These are phyloP conservation scores for Tor tambroides DNA, from an alignment of 2,113 vertebrate genomes.

Conservation along the genomic window DNA sequence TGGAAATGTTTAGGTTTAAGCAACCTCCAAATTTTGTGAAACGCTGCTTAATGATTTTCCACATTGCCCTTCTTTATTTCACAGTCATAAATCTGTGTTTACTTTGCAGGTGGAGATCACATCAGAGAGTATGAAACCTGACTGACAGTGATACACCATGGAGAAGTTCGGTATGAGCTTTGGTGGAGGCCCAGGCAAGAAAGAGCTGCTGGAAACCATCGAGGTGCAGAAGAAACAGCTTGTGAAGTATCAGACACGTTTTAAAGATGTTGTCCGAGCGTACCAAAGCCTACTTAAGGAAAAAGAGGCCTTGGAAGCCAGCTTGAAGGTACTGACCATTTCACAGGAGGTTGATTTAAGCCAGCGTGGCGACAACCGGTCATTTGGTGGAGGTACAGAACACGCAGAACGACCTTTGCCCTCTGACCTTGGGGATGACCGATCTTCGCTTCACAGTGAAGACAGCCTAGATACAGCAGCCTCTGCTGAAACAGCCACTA, in stretches of 20 bases:
- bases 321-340: slow-evolving; percentile 82
- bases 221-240: slow-evolving; percentile 90
- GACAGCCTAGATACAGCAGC: slow-evolving; percentile 81
- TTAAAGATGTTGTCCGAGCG: slow-evolving; percentile 89
- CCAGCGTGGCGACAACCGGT: slow-evolving; percentile 37
- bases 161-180: slow-evolving; percentile 95
- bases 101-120: not conserved
- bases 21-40: not conserved
- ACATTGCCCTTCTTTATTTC: not conserved
- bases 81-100: not conserved
- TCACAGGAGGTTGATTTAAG: slow-evolving; percentile 76
- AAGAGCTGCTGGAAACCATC: slow-evolving; percentile 85
- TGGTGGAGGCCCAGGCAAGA: slow-evolving; percentile 84
- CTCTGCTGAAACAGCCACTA: slow-evolving; percentile 75
- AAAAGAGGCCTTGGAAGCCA: slow-evolving; percentile 93
- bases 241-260: slow-evolving; percentile 86
- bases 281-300: slow-evolving; percentile 94
- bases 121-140: slow-evolving; percentile 2
- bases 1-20: too few species aligned
- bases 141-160: slow-evolving; percentile 73
- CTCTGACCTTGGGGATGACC: slow-evolving; percentile 76
- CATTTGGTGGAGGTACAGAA: not conserved
- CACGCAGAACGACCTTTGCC: slow-evolving; percentile 34
- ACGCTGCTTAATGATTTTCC: not conserved
- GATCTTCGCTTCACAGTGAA: slow-evolving; percentile 83